phyloP scores from a whole-genome alignment of 2,888 invertebrate species.

The Eristalis arbustorum region DNA sequence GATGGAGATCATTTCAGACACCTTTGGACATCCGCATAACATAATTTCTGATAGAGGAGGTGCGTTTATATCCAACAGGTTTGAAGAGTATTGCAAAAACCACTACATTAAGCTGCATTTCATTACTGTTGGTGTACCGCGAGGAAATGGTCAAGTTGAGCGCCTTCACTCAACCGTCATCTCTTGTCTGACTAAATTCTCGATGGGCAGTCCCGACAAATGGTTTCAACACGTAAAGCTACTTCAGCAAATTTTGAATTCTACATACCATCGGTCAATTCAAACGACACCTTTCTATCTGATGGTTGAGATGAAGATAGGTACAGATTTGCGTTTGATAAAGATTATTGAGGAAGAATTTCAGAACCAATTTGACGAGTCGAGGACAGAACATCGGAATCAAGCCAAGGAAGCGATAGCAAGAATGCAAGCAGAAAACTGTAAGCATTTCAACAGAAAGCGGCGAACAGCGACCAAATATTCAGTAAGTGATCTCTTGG shows the following conservation, averaged over 20 bases:
- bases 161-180: slow-evolving; percentile 69
- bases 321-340: no score
- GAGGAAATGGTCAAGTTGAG: slow-evolving; percentile 64
- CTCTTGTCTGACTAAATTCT: slow-evolving; percentile 75
- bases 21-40: slow-evolving; percentile 48
- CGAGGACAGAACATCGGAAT: slow-evolving; percentile 34
- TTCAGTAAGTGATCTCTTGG: slow-evolving; percentile 58
- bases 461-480: slow-evolving; percentile 48
- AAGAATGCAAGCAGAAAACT: slow-evolving; percentile 62
- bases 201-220: slow-evolving; percentile 53
- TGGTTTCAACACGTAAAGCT: no score
- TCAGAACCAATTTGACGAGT: slow-evolving; percentile 33
- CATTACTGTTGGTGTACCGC: slow-evolving; percentile 43
- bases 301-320: no score
- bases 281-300: no score
- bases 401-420: slow-evolving; percentile 43
- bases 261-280: no score
- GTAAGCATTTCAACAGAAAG: slow-evolving; percentile 46
- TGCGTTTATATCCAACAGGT: slow-evolving; percentile 51
- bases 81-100: slow-evolving; percentile 44
- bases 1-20: slow-evolving; percentile 41
- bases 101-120: slow-evolving; percentile 36
- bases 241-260: no score
- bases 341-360: slow-evolving; percentile 44
- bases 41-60: slow-evolving; percentile 50